phyloP scores from a whole-genome alignment of 2,888 invertebrate species.

The Acanthosepion lycidas region DNA sequence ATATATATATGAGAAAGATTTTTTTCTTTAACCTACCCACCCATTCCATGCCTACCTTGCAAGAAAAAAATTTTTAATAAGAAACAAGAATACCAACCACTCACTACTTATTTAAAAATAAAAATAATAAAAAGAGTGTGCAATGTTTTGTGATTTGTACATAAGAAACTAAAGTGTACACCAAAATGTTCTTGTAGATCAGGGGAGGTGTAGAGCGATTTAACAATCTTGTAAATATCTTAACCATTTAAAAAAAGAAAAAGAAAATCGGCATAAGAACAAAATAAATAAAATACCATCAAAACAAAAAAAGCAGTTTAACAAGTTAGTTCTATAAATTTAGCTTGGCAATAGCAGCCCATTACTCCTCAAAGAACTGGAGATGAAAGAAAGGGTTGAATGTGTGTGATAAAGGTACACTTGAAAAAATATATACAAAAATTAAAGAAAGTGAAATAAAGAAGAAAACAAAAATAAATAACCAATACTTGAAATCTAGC shows the following conservation, averaged over 20 bases:
- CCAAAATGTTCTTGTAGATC: not conserved
- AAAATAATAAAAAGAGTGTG: not conserved
- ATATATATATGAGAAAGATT: not conserved
- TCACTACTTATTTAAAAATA: not conserved
- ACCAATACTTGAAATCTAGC: too few relatives aligned
- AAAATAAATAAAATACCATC: not conserved
- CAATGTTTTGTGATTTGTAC: slow-evolving; percentile 33
- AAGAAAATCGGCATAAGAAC: not conserved
- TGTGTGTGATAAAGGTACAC: not conserved
- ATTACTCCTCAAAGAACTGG: not conserved
- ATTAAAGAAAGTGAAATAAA: too few relatives aligned
- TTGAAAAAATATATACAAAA: not conserved
- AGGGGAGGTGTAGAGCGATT: not conserved
- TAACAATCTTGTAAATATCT: not conserved
- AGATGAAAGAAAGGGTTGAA: not conserved
- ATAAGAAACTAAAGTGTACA: not conserved
- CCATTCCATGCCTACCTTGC: too few relatives aligned
- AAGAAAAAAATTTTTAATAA: not conserved
- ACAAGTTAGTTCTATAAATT: not conserved
- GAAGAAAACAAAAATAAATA: too few relatives aligned
- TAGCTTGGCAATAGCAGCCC: not conserved
- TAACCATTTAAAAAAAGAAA: not conserved
- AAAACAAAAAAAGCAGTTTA: not conserved
- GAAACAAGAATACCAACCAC: not conserved
- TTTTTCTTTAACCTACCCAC: not conserved